These are phyloP conservation scores for Alloplasta piceator DNA, from an alignment of 2,888 invertebrate genomes.

Conservation along the genomic window DNA sequence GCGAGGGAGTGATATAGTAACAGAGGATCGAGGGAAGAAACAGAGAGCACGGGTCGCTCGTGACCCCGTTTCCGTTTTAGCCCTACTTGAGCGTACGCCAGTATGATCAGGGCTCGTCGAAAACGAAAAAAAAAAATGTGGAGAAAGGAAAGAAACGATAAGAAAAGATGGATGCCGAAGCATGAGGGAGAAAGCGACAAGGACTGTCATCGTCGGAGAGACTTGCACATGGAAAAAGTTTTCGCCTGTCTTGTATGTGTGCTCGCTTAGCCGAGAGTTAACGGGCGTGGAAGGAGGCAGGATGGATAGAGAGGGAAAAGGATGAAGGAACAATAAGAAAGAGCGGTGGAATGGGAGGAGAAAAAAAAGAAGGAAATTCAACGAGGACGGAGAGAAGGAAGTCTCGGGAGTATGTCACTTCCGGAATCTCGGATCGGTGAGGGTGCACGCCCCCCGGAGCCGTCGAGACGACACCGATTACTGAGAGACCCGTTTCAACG, in stretches of 20 bases:
- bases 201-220: conserved; percentile 18
- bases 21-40: conserved; percentile 9
- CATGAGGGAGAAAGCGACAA: conserved; percentile 20
- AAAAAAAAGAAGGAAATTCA: background rate
- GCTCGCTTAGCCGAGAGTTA: conserved; percentile 34
- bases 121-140: conserved; percentile 4
- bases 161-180: conserved; percentile 5
- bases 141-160: conserved; percentile 33
- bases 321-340: too few species aligned
- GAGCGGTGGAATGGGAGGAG: conserved; percentile 8
- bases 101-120: conserved; percentile 37
- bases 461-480: conserved; percentile 23
- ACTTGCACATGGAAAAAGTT: conserved; percentile 41
- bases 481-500: background rate
- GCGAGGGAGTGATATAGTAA: conserved; percentile 5
- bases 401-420: conserved; percentile 44
- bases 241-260: conserved; percentile 49
- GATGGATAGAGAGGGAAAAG: background rate
- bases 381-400: conserved; percentile 9
- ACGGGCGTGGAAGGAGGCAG: background rate
- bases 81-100: background rate
- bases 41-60: conserved; percentile 15
- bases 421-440: conserved; percentile 26
- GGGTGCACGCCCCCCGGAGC: background rate
- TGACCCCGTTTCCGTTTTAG: conserved; percentile 56